Evolutionary conservation across 1,140 invertebrate species (phyloP).

Genomic region (Pogonognathellus flavescens): DNA sequence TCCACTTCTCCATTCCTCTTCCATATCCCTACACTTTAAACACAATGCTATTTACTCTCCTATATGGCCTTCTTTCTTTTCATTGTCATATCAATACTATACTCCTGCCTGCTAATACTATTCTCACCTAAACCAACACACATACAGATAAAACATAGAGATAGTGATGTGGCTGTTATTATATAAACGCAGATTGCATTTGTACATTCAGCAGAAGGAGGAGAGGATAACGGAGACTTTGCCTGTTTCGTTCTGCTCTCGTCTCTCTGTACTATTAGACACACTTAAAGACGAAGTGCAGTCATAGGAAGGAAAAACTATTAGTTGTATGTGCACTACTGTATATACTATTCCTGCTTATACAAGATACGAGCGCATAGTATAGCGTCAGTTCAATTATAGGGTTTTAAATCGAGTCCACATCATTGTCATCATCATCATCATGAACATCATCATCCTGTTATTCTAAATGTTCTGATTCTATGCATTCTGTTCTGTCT

Average conservation of each 20-base stretch:
- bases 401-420: conserved; percentile 27
- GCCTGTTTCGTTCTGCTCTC: not conserved
- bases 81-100: not conserved
- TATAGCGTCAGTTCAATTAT: conserved; percentile 33
- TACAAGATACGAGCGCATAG: too few species aligned
- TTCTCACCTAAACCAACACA: too few species aligned
- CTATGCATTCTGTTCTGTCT: not conserved
- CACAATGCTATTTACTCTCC: not conserved
- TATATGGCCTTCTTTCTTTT: not conserved
- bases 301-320: too few species aligned
- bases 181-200: too few species aligned
- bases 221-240: too few species aligned
- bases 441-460: not conserved
- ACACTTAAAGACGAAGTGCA: too few species aligned
- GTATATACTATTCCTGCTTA: too few species aligned
- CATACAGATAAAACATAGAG: too few species aligned
- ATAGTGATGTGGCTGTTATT: too few species aligned
- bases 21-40: not conserved
- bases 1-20: conserved; percentile 21
- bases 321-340: too few species aligned
- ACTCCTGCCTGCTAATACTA: not conserved
- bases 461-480: not conserved
- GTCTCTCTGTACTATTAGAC: not conserved
- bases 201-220: too few species aligned
- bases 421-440: conserved; percentile 40